Conservation (phyloP, 2,797 vertebrate genomes). For the Rhinatrema bivittatum region DNA sequence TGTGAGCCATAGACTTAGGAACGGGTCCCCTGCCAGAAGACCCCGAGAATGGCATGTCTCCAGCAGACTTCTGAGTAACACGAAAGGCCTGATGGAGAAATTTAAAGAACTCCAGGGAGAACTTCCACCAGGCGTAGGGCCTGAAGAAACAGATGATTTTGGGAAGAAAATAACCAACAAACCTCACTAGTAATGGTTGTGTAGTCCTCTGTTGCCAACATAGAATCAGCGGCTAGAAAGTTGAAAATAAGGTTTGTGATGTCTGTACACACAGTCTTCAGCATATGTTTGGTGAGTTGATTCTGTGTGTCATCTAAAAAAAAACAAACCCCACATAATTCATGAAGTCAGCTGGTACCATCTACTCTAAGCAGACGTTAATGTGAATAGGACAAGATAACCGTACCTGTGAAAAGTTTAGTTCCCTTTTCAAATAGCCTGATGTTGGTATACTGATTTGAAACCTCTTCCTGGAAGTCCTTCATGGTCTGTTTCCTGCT, state of each 20-base stretch:
- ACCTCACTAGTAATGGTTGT: slow-evolving; percentile 77
- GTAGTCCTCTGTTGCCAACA: slow-evolving; percentile 79
- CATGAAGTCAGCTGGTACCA: no score
- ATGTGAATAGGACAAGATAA: background rate
- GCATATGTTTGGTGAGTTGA: slow-evolving; percentile 74
- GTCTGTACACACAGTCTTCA: slow-evolving; percentile 85
- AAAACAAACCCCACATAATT: slow-evolving; percentile 14
- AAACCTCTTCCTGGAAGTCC: slow-evolving; percentile 90
- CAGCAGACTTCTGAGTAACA: no score
- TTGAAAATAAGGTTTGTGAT: slow-evolving; percentile 86
- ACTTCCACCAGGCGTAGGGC: no score
- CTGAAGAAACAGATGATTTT: no score
- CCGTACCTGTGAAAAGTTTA: slow-evolving; percentile 79
- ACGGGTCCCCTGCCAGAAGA: no score
- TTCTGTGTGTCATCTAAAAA: slow-evolving; percentile 83
- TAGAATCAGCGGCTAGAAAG: slow-evolving; percentile 81
- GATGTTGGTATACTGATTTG: slow-evolving; percentile 83
- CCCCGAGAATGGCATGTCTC: no score
- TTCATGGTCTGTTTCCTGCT: slow-evolving; percentile 82
- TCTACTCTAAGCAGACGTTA: background rate
- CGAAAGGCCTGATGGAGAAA: no score
- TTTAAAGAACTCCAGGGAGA: no score
- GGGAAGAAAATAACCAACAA: slow-evolving; percentile 6
- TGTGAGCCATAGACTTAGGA: no score
- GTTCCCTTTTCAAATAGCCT: slow-evolving; percentile 84